These are phyloP conservation scores for Paralvinella palmiformis DNA, from an alignment of 1,140 invertebrate species.

Conservation along the genomic window DNA sequence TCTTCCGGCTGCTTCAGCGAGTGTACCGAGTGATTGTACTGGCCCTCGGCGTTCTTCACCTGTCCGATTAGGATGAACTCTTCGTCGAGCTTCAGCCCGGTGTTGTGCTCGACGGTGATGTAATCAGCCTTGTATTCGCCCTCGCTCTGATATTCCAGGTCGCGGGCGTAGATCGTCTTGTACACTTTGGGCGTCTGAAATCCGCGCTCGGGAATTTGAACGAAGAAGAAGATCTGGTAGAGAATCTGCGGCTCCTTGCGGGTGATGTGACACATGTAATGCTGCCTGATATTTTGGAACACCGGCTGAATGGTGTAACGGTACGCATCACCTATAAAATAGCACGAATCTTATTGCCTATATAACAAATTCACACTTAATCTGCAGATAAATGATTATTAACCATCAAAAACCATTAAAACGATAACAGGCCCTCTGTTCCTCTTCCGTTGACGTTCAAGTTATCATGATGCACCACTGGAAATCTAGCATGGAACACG, in stretches of 20 bases:
- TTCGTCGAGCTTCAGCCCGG: constrained; percentile 13
- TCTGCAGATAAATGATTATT: no score
- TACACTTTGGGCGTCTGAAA: constrained; percentile 11
- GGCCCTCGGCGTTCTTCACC: background rate
- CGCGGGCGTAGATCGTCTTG: constrained; percentile 9
- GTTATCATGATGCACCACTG: no score
- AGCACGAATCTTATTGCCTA: background rate
- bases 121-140: constrained; percentile 12
- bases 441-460: no score
- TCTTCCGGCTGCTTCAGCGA: background rate
- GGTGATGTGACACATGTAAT: constrained; percentile 19
- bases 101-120: constrained; percentile 18
- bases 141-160: constrained; percentile 11
- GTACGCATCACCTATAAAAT: constrained; percentile 19
- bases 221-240: constrained; percentile 19
- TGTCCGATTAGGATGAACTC: constrained; percentile 17
- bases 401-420: no score
- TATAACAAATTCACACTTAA: background rate
- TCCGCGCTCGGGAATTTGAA: constrained; percentile 5
- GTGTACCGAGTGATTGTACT: constrained; percentile 5
- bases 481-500: no score
- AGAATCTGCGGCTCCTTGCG: constrained; percentile 15
- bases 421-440: no score
- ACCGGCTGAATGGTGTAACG: constrained; percentile 24
- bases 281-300: constrained; percentile 20